Evolutionary conservation across 2,888 invertebrate species (phyloP).

Genomic region (Ferrisia virgata): DNA sequence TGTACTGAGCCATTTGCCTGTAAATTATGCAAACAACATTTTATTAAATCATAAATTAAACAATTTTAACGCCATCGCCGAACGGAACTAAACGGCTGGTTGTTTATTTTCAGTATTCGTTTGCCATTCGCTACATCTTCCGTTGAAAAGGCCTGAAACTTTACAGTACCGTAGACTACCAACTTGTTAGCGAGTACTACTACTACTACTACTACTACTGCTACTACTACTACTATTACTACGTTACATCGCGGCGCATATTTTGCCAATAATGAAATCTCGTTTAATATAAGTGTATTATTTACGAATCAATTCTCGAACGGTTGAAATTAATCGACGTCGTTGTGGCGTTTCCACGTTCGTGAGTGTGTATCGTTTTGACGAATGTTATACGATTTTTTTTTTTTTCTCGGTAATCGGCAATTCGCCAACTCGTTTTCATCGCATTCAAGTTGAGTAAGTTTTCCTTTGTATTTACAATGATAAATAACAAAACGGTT

Average conservation of each 20-base stretch:
- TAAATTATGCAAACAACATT: constrained; percentile 19
- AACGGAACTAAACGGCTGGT: neutral
- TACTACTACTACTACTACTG: no score
- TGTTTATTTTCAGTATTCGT: neutral
- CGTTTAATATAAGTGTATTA: neutral
- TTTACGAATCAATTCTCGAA: neutral
- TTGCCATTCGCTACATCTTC: neutral
- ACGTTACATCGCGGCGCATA: neutral
- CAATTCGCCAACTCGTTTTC: neutral
- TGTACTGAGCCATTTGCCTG: neutral
- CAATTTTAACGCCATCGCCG: neutral
- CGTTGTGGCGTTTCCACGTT: no score
- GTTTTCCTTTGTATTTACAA: neutral
- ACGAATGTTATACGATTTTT: neutral
- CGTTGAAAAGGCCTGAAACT: neutral
- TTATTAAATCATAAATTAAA: constrained; percentile 22
- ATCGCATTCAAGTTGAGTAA: neutral
- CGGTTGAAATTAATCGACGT: neutral
- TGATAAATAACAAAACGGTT: neutral
- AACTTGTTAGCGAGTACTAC: no score
- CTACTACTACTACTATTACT: no score
- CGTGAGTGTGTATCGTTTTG: neutral
- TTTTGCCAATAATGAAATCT: neutral
- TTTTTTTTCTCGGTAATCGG: neutral
- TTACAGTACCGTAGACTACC: neutral